Percentiles rank a stretch among this genome's conserved stretches.
Evolutionary conservation across 23 tunicate species (phyloP).

Genomic region (Ascidia mentula): DNA sequence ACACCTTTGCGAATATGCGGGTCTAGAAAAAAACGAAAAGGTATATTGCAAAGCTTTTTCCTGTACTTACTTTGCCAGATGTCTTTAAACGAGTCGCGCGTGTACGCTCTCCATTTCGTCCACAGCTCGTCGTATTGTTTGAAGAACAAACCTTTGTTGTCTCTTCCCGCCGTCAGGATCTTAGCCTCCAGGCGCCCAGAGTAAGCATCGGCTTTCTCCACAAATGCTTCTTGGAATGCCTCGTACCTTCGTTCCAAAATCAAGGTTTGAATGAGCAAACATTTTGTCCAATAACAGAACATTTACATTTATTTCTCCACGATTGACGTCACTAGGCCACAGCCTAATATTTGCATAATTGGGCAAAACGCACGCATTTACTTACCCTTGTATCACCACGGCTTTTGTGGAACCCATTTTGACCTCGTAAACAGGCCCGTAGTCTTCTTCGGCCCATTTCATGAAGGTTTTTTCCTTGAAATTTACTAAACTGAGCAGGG

Average conservation of each 20-base stretch:
- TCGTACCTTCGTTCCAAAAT: not conserved
- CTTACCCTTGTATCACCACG: slow-evolving; percentile 6
- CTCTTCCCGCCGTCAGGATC: not conserved
- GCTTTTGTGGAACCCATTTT: not conserved
- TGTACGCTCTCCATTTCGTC: not conserved
- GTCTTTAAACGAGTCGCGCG: not conserved
- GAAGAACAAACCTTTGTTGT: slow-evolving; percentile 12
- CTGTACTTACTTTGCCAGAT: slow-evolving; percentile 6
- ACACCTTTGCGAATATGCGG: too few species aligned
- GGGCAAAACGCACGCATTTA: too few species aligned
- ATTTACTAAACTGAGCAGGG: not conserved
- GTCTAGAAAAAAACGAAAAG: too few species aligned
- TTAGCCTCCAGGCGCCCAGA: slow-evolving; percentile 2
- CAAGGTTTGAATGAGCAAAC: too few species aligned
- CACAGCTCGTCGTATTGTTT: not conserved
- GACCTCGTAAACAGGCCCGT: not conserved
- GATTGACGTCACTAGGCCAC: too few species aligned
- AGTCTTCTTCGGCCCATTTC: not conserved
- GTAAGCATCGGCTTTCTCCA: not conserved
- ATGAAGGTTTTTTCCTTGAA: not conserved
- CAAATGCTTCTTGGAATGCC: slow-evolving; percentile 1
- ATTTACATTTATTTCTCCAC: too few species aligned
- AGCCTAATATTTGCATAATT: too few species aligned
- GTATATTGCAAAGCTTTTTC: too few species aligned
- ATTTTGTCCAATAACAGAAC: too few species aligned